Evolutionary conservation across 2,888 invertebrate species (phyloP), one percentile per base, ranked within the genome.

Genomic region (Trissolcus japonicus): DNA sequence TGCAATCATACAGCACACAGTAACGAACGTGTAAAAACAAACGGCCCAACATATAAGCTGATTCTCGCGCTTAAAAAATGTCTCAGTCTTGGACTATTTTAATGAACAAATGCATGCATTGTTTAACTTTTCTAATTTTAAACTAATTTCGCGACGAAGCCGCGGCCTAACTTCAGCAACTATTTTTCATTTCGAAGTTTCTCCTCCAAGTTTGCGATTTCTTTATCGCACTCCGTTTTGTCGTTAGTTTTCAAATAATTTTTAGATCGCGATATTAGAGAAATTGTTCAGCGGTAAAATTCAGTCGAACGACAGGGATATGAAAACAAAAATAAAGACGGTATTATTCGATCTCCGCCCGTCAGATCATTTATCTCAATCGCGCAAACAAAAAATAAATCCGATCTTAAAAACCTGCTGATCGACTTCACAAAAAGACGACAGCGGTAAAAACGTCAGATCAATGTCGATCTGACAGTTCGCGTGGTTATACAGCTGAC

Each of bases 281-380:
- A 55, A 60, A 50, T 55, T 59, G 56, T 62, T 51, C 51, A 43
- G 51, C 57, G 35, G 48, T 46, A 54, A n/a, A 54, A 59, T 72
- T 35, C 63, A 16, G 43, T 63, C 54, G 50, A 54, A 57, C 9
- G 61, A 53, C 51, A 51, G 9, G 43, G 35, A 35, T 9, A 11
- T 9, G 35, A 35, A 35, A 35, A 7, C 9, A 16, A 16, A 14
- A 54, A 57, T 46, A 63, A 63, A 41, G 35, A 21, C 14, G 21
- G 53, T 14, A 46, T 48, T 41, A 59, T 65, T 54, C 65, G 51
- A 65, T 29, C 59, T 50, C 29, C 40, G 54, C 60, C 60, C 66
- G 59, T 73, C 65, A 60, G 54, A 41, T 60, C 72, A 66, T 65
- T 72, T 72, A 59, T 72, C 54, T 65, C 72, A 72, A 72, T 72